Conservation (phyloP, 2,113 vertebrate species). For the human region DNA sequence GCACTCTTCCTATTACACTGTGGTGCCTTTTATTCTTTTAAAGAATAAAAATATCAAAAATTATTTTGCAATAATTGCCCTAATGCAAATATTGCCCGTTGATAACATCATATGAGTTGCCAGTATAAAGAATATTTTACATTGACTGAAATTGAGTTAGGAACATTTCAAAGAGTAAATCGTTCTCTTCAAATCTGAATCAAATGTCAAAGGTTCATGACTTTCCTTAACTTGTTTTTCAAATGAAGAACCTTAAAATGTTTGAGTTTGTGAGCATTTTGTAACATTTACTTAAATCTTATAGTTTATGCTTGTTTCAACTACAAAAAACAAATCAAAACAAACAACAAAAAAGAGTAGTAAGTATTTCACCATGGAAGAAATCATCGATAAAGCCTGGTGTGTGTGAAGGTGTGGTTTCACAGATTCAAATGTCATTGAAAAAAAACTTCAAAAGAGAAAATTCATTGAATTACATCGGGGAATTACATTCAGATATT, state of each 20-base stretch:
- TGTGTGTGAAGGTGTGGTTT: not conserved
- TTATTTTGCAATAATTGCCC: not conserved
- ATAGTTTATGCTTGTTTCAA: not conserved
- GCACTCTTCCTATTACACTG: not conserved
- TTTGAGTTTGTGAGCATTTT: not conserved
- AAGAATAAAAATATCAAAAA: not conserved
- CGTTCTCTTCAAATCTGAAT: not conserved
- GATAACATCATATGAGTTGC: not conserved
- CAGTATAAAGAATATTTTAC: constrained; percentile 4
- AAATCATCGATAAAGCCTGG: not conserved
- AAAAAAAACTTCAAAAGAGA: not conserved
- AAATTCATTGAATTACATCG: not conserved
- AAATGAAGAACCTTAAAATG: not conserved
- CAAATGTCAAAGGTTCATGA: not conserved
- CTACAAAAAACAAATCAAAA: not conserved
- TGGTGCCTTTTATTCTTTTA: not conserved
- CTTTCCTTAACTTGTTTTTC: not conserved
- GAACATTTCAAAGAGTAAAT: not conserved
- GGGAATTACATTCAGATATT: not conserved
- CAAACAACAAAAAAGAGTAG: not conserved
- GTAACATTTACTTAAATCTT: not conserved
- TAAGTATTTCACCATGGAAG: not conserved
- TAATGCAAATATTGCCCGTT: not conserved
- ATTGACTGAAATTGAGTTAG: not conserved
- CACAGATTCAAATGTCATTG: not conserved